A percentile compares a stretch with the other conserved stretches of the same genome.
phyloP scores from a whole-genome alignment of 2,888 invertebrate species.

The Abrostola tripartita region DNA sequence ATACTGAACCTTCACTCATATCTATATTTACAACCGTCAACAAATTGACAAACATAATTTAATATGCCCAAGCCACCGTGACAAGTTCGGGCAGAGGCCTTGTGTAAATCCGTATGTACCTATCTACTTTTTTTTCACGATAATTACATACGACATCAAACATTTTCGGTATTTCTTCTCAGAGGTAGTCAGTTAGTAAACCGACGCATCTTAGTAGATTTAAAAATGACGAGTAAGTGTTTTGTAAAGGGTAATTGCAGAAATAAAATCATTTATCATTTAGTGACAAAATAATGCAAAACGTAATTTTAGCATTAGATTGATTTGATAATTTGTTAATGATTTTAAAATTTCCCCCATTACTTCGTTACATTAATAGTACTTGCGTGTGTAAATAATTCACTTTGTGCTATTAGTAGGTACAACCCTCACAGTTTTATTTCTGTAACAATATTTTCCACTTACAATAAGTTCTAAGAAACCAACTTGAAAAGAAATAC shows the following conservation, averaged over 20 bases:
- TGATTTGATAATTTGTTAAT: no score
- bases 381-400: neutral
- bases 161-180: no score
- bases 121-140: neutral
- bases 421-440: neutral
- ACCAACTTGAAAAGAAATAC: constrained; percentile 49
- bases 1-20: constrained; percentile 30
- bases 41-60: constrained; percentile 16
- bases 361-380: neutral
- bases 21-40: constrained; percentile 15
- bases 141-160: no score
- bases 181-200: no score
- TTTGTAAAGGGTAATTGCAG: no score
- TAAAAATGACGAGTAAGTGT: no score
- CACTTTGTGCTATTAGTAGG: constrained; percentile 1
- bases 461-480: constrained; percentile 39
- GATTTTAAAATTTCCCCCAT: no score
- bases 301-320: no score
- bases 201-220: no score
- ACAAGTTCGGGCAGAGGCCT: neutral
- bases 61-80: constrained; percentile 1
- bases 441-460: constrained; percentile 35
- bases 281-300: no score
- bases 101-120: neutral
- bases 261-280: no score